Evolutionary conservation across 2,113 vertebrate genomes (phyloP), one percentile per base, ranked within the genome.

Genomic region (Murina feae): DNA sequence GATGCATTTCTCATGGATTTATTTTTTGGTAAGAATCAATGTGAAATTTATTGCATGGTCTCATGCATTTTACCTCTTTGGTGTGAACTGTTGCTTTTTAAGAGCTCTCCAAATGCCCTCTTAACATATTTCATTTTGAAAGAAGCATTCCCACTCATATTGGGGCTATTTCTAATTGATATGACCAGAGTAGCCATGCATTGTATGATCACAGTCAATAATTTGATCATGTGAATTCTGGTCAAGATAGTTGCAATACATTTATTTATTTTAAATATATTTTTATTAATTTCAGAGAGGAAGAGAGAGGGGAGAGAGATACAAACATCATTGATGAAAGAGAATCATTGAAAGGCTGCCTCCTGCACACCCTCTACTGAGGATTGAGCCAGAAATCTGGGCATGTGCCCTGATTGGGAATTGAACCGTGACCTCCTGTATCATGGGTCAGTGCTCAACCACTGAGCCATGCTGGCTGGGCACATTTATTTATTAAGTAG

Each of bases 1-100:
- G 99, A 99, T 95, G 94, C 82, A 92, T 99, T 99, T 98, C 98
- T 99, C 82, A 98, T 99, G 84, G 69, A 53, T 5, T 97, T 99
- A 84, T 99, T 99, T 97, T 90, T 96, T 87, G 99, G 99, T 99
- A 98, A 98, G 98, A 95, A 72, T 95, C 81, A 96, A 55, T 63
- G 23, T 90, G 68, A 65, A 28, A 4, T 55, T 60, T 71, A 55
- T 72, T 65, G 23, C 2, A 17, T 65, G 16, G 5, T 55, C 23
- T 88, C 18, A 32, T 58, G 13, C 20, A 10, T 71, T 25, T 76
- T 39, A 71, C 20, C 18, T 53, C 32, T 85, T 89, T 49, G 25
- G 10, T 4, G 16, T 55, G 44, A 93, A 51, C 44, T 25, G n/a
- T 18, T 80, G 28, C 72, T 93, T 84, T 63, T 72, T 17, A 49